Conservation (phyloP, 1,140 invertebrate genomes). For the Arion vulgaris region DNA sequence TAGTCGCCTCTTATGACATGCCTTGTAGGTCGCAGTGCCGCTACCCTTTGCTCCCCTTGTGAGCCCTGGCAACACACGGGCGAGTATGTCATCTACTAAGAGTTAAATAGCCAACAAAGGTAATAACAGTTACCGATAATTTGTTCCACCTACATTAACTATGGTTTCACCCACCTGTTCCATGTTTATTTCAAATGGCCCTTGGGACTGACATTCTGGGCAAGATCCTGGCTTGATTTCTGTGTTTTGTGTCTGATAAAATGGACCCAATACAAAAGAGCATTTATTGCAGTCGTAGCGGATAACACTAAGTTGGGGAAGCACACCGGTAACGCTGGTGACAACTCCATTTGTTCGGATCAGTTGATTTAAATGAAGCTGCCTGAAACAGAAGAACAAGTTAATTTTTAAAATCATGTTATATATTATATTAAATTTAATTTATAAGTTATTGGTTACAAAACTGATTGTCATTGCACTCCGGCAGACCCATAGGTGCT, state of each 20-base stretch:
- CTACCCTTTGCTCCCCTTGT: too few species aligned
- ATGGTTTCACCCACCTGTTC: conserved; percentile 78
- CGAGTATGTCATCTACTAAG: too few species aligned
- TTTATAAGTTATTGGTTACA: too few species aligned
- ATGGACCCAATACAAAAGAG: conserved; percentile 94
- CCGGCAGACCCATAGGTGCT: too few species aligned
- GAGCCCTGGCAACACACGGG: too few species aligned
- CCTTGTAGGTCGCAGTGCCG: too few species aligned
- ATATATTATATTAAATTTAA: neutral
- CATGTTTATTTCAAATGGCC: conserved; percentile 87
- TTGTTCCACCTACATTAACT: too few species aligned
- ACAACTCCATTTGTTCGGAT: conserved; percentile 95
- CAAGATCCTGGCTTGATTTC: conserved; percentile 97
- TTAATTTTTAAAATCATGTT: conserved; percentile 5
- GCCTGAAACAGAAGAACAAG: conserved; percentile 77
- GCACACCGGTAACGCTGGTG: conserved; percentile 93
- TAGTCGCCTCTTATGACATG: too few species aligned
- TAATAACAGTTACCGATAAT: too few species aligned
- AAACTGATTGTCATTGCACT: too few species aligned
- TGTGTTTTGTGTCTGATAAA: conserved; percentile 90
- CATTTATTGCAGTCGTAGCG: conserved; percentile 99
- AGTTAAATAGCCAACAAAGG: too few species aligned
- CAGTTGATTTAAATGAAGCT: conserved; percentile 95
- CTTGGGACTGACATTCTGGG: conserved; percentile 96
- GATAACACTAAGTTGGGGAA: conserved; percentile 95